Evolutionary conservation across 2,113 vertebrate genomes (phyloP), one percentile per base, ranked within the genome.

Genomic region (Protomyctophum bolini): DNA sequence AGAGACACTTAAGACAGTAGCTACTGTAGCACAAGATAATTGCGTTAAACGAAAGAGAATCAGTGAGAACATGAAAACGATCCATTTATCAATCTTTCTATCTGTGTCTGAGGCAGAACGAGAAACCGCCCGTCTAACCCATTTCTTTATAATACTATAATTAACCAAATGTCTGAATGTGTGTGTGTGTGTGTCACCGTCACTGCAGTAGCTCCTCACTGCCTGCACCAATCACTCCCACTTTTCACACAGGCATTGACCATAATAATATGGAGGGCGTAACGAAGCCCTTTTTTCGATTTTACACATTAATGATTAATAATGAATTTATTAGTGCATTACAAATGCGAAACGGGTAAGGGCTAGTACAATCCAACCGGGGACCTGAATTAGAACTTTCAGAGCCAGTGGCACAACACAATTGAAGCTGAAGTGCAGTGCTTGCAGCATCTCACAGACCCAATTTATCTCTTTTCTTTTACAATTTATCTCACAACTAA

Each of bases 311-410:
- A n/a, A n/a, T n/a, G n/a, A n/a, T n/a, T n/a, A n/a, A n/a, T n/a
- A n/a, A n/a, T n/a, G n/a, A n/a, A n/a, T n/a, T n/a, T n/a, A n/a
- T n/a, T n/a, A n/a, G n/a, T n/a, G n/a, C n/a, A n/a, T n/a, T n/a
- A n/a, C n/a, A n/a, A n/a, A n/a, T n/a, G n/a, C n/a, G n/a, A n/a
- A n/a, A n/a, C n/a, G n/a, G n/a, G n/a, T n/a, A n/a, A n/a, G n/a
- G n/a, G n/a, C n/a, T n/a, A n/a, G n/a, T n/a, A 11, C 1, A 7
- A 72, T 55, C 59, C 41, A 59, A 55, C 1, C 48, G 51, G 50
- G 56, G 12, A 71, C 57, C 47, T 63, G 46, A 54, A 73, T 63
- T 4, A 61, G 10, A 29, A 60, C 28, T 67, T 77, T 74, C 52
- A 67, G 70, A 63, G 41, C 62, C 14, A 12, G 7, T 47, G 52